phyloP scores from a whole-genome alignment of 2,113 vertebrate genomes.

The Girardinichthys multiradiatus region DNA sequence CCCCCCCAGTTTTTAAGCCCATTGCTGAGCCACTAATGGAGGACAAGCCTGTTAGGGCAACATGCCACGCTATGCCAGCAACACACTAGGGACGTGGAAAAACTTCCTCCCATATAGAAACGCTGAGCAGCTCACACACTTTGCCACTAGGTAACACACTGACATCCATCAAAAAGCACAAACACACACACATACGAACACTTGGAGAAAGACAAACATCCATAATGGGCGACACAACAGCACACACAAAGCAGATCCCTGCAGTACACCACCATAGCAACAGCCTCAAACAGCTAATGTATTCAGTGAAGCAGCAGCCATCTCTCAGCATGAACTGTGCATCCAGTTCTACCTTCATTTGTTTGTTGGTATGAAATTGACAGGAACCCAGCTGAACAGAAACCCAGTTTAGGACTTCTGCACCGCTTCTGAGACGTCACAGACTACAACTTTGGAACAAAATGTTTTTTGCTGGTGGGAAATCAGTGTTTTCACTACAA shows the following conservation, averaged over 20 bases:
- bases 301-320: constrained; percentile 67
- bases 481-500: background rate
- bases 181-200: background rate
- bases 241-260: constrained; percentile 60
- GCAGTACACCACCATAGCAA: constrained; percentile 65
- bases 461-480: background rate
- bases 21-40: constrained; percentile 71
- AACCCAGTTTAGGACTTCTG: constrained; percentile 8
- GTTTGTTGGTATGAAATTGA: constrained; percentile 62
- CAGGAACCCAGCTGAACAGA: constrained; percentile 45
- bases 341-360: constrained; percentile 75
- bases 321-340: constrained; percentile 63
- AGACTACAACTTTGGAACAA: background rate
- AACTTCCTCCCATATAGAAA: constrained; percentile 6
- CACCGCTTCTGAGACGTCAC: constrained; percentile 2
- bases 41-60: constrained; percentile 73
- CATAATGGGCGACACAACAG: constrained; percentile 30
- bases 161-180: constrained; percentile 30
- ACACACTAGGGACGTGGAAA: constrained; percentile 47
- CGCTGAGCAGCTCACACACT: background rate
- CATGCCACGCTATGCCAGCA: constrained; percentile 61
- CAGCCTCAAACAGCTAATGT: constrained; percentile 73
- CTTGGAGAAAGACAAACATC: constrained; percentile 40
- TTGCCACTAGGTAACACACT: constrained; percentile 11
- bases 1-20: constrained; percentile 58